Evolutionary conservation across 2,113 vertebrate genomes (phyloP), one percentile per base, ranked within the genome.

Genomic region (Budorcas taxicolor): DNA sequence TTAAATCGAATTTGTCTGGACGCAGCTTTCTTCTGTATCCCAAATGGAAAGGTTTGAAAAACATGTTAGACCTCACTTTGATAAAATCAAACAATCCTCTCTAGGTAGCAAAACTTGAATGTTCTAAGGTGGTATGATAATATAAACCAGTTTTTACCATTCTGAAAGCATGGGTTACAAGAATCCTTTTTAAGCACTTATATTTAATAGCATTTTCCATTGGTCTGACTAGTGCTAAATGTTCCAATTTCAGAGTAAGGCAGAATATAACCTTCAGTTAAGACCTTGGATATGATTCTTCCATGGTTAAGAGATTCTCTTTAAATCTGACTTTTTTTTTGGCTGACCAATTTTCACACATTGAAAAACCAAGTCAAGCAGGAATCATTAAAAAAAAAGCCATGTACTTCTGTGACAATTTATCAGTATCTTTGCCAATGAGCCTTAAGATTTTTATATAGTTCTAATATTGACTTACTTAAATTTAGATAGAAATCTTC

Each of bases 1-100:
- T 97, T 99, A 98, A 99, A 95, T 81, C 60, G 76, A 95, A 50
- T 90, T 67, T 62, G 40, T 92, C 47, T 95, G 94, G 76, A 95
- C 5, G 85, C 57, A 85, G 53, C 62, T 83, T 93, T 90, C 31
- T 96, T 96, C 92, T 95, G 87, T 87, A 76, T 43, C 36, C 67
- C 55, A 82, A 90, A 17, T 43, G 84, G 87, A 76, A 57, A 95
- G 60, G 57, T 82, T 50, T 95, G 88, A 97, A 64, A 95, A 58
- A 93, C 83, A 90, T 3, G 12, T 96, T 87, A 71, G 92, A 93
- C 88, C 94, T 97, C 91, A 89, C 25, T 87, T 96, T 95, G 53
- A 7, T 57, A 71, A 90, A 91, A 71, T 86, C 71, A 71, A 87
- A 87, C 81, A 60, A 36, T 12, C 12, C 33, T 52, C 58, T 88